Evolutionary conservation across 2,113 vertebrate species (phyloP).

Genomic region (Axis porcinus): DNA sequence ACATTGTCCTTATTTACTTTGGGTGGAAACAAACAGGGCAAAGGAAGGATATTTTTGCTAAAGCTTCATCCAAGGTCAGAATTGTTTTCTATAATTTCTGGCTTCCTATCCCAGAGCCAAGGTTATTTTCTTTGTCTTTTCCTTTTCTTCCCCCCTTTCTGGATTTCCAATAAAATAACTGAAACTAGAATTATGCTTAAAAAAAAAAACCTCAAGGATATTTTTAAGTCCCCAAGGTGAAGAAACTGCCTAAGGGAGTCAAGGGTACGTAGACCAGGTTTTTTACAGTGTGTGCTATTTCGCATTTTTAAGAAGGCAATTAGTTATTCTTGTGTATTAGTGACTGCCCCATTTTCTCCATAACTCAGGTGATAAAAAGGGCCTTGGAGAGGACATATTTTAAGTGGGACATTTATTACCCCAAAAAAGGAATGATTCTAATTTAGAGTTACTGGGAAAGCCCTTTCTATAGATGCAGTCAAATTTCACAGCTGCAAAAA

Average conservation of each 20-base stretch:
- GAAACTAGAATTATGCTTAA: conserved; percentile 23
- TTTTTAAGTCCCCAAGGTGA: conserved; percentile 57
- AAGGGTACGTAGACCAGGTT: not conserved
- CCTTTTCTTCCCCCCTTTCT: not conserved
- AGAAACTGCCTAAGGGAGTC: conserved; percentile 41
- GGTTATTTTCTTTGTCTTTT: not conserved
- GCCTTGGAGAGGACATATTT: conserved; percentile 1
- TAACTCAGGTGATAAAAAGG: conserved; percentile 23
- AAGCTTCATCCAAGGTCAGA: not conserved
- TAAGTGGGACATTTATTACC: conserved; percentile 51
- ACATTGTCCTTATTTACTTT: conserved; percentile 10
- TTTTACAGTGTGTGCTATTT: conserved; percentile 7
- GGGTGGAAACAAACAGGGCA: not conserved
- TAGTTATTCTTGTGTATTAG: conserved; percentile 57
- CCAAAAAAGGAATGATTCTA: not conserved
- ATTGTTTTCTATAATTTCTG: not conserved
- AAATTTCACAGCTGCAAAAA: not conserved
- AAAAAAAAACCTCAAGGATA: not conserved
- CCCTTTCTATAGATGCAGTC: not conserved
- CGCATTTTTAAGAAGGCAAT: conserved; percentile 46
- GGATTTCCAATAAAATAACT: conserved; percentile 39
- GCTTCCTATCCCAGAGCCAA: not conserved
- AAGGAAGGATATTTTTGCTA: not conserved
- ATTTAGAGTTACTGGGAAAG: conserved; percentile 44
- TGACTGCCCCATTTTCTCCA: conserved; percentile 56